Percentiles rank a stretch among this genome's conserved stretches.
phyloP scores from a whole-genome alignment of 2,113 vertebrate genomes.

The Psettodes erumei region DNA sequence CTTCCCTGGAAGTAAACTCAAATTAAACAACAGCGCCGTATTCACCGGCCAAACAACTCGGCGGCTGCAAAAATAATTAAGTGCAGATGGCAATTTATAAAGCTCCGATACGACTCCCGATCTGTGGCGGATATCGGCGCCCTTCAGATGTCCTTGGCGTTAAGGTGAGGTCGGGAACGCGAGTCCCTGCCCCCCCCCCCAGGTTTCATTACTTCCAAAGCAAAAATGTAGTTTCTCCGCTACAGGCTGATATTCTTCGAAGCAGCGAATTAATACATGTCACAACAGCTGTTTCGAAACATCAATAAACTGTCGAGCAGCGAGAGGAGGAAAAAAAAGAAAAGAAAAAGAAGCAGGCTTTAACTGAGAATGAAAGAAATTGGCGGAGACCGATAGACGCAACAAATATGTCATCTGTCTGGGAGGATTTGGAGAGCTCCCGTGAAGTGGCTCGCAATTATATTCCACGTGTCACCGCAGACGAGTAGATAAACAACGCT shows the following conservation, averaged over 20 bases:
- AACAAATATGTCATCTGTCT: conserved; percentile 70
- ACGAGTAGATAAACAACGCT: conserved; percentile 67
- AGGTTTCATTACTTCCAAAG: conserved; percentile 42
- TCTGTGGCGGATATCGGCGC: neutral
- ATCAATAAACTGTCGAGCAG: conserved; percentile 65
- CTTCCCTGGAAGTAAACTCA: conserved; percentile 33
- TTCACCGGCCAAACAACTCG: conserved; percentile 34
- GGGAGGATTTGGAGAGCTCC: conserved; percentile 59
- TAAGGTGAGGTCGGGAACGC: conserved; percentile 5
- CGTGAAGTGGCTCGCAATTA: conserved; percentile 71
- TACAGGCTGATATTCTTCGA: conserved; percentile 27
- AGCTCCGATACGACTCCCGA: conserved; percentile 3
- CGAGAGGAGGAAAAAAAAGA: conserved; percentile 14
- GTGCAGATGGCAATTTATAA: neutral
- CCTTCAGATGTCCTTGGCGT: conserved; percentile 25
- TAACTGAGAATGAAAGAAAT: conserved; percentile 61
- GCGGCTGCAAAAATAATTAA: conserved; percentile 43
- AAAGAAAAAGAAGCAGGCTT: conserved; percentile 31
- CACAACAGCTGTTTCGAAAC: conserved; percentile 66
- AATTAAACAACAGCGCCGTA: conserved; percentile 47
- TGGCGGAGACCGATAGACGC: conserved; percentile 63
- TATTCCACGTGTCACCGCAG: conserved; percentile 63
- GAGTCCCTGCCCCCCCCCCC: too few species aligned
- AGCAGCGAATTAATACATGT: conserved; percentile 57
- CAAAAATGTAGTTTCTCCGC: conserved; percentile 21